Conservation (phyloP, 53 echinoderm and acorn worm species). For the Luidia sarsii region DNA sequence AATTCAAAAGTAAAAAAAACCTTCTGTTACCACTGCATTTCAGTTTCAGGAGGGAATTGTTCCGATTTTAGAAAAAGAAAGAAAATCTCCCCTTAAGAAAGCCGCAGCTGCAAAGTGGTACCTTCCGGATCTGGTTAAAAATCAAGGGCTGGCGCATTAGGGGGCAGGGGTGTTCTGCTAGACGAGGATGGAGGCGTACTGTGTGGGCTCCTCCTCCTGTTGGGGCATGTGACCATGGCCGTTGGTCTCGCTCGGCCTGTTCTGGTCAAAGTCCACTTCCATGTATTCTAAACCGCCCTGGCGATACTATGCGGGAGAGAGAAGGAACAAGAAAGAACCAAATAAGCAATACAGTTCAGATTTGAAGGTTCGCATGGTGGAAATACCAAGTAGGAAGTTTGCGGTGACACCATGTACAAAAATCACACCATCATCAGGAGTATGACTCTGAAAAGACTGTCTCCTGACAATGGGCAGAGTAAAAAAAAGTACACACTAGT, state of each 20-base stretch:
- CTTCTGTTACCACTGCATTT: no score
- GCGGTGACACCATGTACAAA: no score
- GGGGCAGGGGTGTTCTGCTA: background rate
- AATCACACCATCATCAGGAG: no score
- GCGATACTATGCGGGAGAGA: constrained; percentile 2
- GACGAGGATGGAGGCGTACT: constrained; percentile 47
- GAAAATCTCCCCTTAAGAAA: background rate
- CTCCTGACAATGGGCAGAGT: no score
- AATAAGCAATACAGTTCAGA: no score
- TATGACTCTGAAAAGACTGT: no score
- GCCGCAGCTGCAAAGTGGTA: constrained; percentile 25
- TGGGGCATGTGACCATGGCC: background rate
- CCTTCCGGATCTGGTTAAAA: constrained; percentile 24
- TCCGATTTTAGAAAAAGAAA: no score
- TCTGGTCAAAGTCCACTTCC: constrained; percentile 19
- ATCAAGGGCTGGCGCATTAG: background rate
- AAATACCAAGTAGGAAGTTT: no score
- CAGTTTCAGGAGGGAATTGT: background rate
- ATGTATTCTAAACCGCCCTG: constrained; percentile 27
- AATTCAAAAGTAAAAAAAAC: no score
- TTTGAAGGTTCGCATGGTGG: no score
- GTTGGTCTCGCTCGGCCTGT: constrained; percentile 3
- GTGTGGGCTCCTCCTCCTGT: constrained; percentile 31
- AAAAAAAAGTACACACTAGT: no score
- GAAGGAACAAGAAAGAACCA: background rate